Conservation (phyloP, 2,888 invertebrate genomes). For the Netelia virgata region DNA sequence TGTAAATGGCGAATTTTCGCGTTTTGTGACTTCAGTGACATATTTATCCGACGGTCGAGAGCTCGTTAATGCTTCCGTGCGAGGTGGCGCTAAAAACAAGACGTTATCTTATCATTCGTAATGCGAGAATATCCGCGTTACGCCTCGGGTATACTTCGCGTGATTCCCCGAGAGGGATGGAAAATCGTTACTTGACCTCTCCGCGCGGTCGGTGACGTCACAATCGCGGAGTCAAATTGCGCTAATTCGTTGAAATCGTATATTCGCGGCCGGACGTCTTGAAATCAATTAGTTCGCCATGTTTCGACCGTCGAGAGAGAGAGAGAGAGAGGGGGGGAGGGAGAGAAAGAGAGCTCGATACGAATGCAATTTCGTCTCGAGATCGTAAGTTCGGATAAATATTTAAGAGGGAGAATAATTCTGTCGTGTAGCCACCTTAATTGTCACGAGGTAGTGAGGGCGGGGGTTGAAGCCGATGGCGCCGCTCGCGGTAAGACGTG, state of each 20-base stretch:
- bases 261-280: not conserved
- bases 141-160: conserved; percentile 28
- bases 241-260: not conserved
- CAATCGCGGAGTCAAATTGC: conserved; percentile 23
- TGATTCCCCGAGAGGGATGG: conserved; percentile 34
- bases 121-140: not conserved
- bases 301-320: not conserved
- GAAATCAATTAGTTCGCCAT: conserved; percentile 24
- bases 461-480: conserved; percentile 45
- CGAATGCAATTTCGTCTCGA: conserved; percentile 13
- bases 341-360: not conserved
- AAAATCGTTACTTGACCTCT: conserved; percentile 45
- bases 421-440: conserved; percentile 36
- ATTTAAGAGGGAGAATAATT: conserved; percentile 49
- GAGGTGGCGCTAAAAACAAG: not conserved
- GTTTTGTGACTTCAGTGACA: conserved; percentile 22
- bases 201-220: not conserved
- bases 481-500: conserved; percentile 30
- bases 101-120: conserved; percentile 22
- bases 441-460: conserved; percentile 17
- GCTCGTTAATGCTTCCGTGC: not conserved
- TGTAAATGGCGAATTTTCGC: conserved; percentile 6
- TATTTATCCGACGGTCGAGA: conserved; percentile 7
- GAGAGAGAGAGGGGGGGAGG: not conserved
- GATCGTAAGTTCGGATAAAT: conserved; percentile 45